Base-by-base conservation (phyloP, 2,113 vertebrate genomes). In the Tamias sibiricus region DNA sequence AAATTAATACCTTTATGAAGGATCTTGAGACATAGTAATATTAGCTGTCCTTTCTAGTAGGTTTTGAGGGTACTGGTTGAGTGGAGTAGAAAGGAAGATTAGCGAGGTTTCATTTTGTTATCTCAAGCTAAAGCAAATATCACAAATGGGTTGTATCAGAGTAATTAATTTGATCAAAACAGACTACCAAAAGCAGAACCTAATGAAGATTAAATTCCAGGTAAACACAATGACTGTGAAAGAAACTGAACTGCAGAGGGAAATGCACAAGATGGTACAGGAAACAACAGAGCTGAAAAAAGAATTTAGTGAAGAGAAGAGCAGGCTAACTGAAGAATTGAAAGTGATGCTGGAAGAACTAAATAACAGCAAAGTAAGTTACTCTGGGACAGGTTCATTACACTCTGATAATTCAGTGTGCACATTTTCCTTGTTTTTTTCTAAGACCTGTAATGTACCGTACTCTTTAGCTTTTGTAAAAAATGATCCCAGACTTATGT, bases 281-380 rank as follows among this genome's bases (percentile, higher is more conserved):
- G 95, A 98, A 52, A 97, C 96, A 42, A 42, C 81, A 2, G 93
- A 87, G 24, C 96, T 97, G 94, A 96, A 95, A 95, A 98, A 98
- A 97, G 96, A 97, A 95, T 89, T 97, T 42, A 95, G 96, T 8
- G 52, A 83, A 22, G 98, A 99, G 96, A 98, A 88, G 84, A 97
- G 97, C 3, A 68, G 95, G 8, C 97, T 99, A 76, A 80, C 91
- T 62, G 97, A 97, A 94, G 97, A 99, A 85, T 95, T 98, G 26
- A 95, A 96, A 3, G 35, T 77, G 57, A 37, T 93, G 68, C 87
- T 90, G 37, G 96, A 98, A 64, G 97, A 98, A 88, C 74, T 88
- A 1, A 96, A 98, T 96, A 98, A 76, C n/a, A 94, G 17, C 84
- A 68, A 97, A 85, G 98, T 99, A 79, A 98, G 98, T 98, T 81